Evolutionary conservation across 2,113 vertebrate species (phyloP), one percentile per base, ranked within the genome.

Genomic region (Chaenogobius annularis): DNA sequence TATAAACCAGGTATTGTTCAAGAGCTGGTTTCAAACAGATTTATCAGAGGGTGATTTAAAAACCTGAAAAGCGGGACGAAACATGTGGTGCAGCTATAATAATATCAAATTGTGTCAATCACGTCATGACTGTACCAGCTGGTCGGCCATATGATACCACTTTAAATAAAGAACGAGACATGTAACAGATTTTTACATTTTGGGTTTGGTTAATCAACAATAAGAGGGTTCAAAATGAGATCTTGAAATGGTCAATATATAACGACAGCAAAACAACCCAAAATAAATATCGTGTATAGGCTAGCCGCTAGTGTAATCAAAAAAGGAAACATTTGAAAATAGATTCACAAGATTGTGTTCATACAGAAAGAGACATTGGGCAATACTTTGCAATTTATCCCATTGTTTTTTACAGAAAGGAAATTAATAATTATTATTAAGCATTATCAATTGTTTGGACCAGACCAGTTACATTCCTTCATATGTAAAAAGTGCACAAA

Each of bases 41-140:
- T 58, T 76, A 78, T 65, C 69, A 69, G 77, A 48, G 83, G 73
- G 46, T 56, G 71, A 68, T 55, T 81, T 80, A 75, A 72, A 70
- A 77, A 52, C 15, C 26, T 14, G 26, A 61, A 72, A 78, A 87
- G 81, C 83, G 23, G 15, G 47, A 68, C 11, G 55, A 85, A 61
- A 83, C 79, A 84, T 70, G 70, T 62, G 35, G 83, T 59, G 72
- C 26, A 68, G 74, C 66, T 66, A 61, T 68, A 77, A 83, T 74
- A 82, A 68, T 64, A 80, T 66, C 70, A 90, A 84, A 80, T 52
- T 46, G 75, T 77, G 78, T 89, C 86, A 85, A 66, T 81, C 88
- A 73, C 84, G 76, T 75, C 74, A 47, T 69, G 23, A 58, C 55
- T 58, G 55, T 26, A 26, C 84, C 89, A 89, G 89, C 82, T 90